Evolutionary conservation across 2,888 invertebrate genomes (phyloP), one percentile per base, ranked within the genome.

Genomic region (Eristalis arbustorum): DNA sequence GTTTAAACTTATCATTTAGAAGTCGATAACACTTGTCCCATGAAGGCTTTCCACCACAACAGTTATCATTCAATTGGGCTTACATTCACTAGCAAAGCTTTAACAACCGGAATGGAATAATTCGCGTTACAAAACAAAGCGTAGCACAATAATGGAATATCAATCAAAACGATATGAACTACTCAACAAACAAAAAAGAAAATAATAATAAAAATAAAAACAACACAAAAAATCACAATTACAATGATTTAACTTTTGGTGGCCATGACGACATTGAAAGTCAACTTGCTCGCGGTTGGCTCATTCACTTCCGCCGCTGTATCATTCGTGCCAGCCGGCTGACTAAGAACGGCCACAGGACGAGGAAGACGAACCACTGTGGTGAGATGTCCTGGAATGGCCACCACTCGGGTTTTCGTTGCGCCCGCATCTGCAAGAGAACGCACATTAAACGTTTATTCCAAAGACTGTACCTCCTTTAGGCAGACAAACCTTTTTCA

Each of bases 381-480:
- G 93, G 92, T 11, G 94, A 93, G 49, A 95, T 93, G 91, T 94
- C 94, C 89, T 94, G 93, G 91, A 95, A 94, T 74, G 95, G 95
- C 95, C 95, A 95, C 90, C 95, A 94, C 90, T 89, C 88, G 0
- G 92, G 92, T 80, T 91, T 89, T 93, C 93, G 67, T 66, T 92
- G 83, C 90, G 88, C 0, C 1, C 83, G 84, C 72, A 69, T 79
- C 64, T 88, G 37, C 69, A 73, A 67, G 10, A 0, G 14, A 88
- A 49, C 10, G 31, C 2, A 81, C 3, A n/a, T 28, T 11, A 23
- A 13, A 10, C 69, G 25, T 3, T 13, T 14, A 3, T 56, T 0
- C 31, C 4, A 4, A 31, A 31, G 31, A 2, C 31, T 4, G 11
- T 23, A 23, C 49, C 5, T n/a, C 10, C 34, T 2, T 13, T n/a